phyloP scores from a whole-genome alignment of 2,888 invertebrate species.

The Lithophane ornitopus region DNA sequence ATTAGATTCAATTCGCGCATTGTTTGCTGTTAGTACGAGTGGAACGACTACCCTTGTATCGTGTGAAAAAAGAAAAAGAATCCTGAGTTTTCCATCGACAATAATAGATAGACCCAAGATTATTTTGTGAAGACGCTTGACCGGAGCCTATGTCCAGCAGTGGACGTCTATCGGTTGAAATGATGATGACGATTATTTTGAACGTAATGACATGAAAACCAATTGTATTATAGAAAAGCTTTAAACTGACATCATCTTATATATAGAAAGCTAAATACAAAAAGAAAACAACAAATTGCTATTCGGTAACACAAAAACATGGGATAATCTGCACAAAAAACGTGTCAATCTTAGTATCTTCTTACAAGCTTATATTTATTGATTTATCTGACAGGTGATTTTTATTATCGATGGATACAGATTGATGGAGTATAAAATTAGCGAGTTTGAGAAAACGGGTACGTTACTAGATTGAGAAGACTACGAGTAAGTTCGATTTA shows the following conservation, averaged over 20 bases:
- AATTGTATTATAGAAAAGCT: constrained; percentile 5
- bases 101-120: not conserved
- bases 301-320: constrained; percentile 24
- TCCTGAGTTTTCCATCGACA: not conserved
- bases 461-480: constrained; percentile 2
- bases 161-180: not conserved
- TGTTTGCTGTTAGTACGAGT: constrained; percentile 49
- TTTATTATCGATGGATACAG: constrained; percentile 10
- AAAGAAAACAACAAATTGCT: constrained; percentile 21
- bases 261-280: constrained; percentile 35
- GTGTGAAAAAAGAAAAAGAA: not conserved
- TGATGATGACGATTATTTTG: not conserved
- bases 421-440: constrained; percentile 29
- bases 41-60: constrained; percentile 6
- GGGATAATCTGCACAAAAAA: constrained; percentile 24
- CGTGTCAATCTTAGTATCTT: constrained; percentile 34
- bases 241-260: constrained; percentile 23
- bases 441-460: constrained; percentile 17
- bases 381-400: constrained; percentile 21
- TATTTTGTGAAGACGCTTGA: not conserved
- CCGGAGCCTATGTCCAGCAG: not conserved
- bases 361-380: constrained; percentile 11
- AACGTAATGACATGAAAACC: not conserved
- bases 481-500: not conserved
- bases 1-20: constrained; percentile 67